These are phyloP conservation scores for Nudaria mundana DNA, from an alignment of 2,888 invertebrate genomes.

Conservation along the genomic window DNA sequence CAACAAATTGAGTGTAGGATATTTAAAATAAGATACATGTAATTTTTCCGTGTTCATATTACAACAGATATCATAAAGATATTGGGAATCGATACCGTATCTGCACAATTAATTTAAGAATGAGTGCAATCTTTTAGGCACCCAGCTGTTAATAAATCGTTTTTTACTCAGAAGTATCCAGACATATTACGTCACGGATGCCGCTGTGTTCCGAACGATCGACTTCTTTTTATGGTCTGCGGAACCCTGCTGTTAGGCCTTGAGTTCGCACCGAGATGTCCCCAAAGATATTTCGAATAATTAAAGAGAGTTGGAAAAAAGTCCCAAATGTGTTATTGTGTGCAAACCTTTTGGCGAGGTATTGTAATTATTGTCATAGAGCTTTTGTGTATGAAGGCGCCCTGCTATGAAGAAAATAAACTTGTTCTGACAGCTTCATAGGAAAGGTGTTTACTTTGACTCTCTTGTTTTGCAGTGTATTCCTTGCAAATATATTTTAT, in stretches of 20 bases:
- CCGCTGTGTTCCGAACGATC: slow-evolving; percentile 34
- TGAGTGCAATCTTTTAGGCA: slow-evolving; percentile 37
- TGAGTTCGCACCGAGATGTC: slow-evolving; percentile 54
- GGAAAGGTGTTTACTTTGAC: too few species aligned
- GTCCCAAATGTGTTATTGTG: slow-evolving; percentile 42
- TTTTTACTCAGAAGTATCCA: slow-evolving; percentile 53
- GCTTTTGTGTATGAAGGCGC: slow-evolving; percentile 27
- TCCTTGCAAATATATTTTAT: too few species aligned
- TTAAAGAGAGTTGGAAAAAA: slow-evolving; percentile 49
- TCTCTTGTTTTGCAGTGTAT: slow-evolving; percentile 1
- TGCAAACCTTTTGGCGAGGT: slow-evolving; percentile 30
- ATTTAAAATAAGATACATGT: too few species aligned
- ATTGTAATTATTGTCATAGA: slow-evolving; percentile 33
- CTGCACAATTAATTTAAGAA: slow-evolving; percentile 18
- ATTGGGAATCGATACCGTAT: slow-evolving; percentile 7
- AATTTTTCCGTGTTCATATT: too few species aligned
- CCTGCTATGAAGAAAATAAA: slow-evolving; percentile 22
- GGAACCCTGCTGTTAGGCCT: slow-evolving; percentile 66
- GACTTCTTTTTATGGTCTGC: slow-evolving; percentile 49
- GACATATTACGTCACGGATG: slow-evolving; percentile 62
- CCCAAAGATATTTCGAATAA: slow-evolving; percentile 49
- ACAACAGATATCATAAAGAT: too few species aligned
- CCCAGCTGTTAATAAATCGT: slow-evolving; percentile 41
- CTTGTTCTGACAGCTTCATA: too few species aligned
- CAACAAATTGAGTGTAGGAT: slow-evolving; percentile 16